Percentiles rank a stretch among this genome's conserved stretches.
These are phyloP conservation scores for Lasiurus cinereus DNA, from an alignment of 2,113 vertebrate genomes.

Conservation along the genomic window DNA sequence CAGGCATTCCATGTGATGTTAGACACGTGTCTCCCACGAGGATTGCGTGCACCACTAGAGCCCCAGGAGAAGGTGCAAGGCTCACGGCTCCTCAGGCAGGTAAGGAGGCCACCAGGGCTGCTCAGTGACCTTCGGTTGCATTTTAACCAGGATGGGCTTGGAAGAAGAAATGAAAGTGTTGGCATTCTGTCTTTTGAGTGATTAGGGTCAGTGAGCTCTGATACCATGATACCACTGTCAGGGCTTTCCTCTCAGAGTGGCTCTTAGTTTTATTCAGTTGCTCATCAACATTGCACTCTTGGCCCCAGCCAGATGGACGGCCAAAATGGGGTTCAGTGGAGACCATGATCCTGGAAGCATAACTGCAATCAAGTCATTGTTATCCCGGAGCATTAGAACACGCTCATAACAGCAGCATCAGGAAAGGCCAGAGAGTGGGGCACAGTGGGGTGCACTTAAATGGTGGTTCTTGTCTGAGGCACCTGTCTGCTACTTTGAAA, in stretches of 20 bases:
- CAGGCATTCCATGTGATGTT: conserved; percentile 85
- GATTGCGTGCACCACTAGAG: conserved; percentile 84
- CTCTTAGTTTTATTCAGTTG: background rate
- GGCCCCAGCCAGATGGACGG: background rate
- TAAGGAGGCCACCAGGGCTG: conserved; percentile 60
- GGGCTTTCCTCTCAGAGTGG: background rate
- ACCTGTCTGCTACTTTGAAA: background rate
- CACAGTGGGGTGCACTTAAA: background rate
- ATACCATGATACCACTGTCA: background rate
- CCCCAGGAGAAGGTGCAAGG: background rate
- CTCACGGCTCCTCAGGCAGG: conserved; percentile 84
- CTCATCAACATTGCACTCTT: rapidly evolving
- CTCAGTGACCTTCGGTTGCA: rapidly evolving
- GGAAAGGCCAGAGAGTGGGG: background rate
- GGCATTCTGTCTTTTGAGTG: background rate
- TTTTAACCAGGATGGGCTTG: background rate
- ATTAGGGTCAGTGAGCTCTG: background rate
- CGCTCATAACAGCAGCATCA: too few relatives aligned
- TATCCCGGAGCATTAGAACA: background rate
- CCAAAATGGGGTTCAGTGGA: background rate
- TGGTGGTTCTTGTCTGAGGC: background rate
- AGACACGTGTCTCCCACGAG: conserved; percentile 77
- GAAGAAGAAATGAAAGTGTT: background rate
- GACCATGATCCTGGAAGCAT: background rate
- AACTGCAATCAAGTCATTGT: background rate